A percentile compares a stretch with the other conserved stretches of the same genome.
phyloP scores from a whole-genome alignment of 2,888 invertebrate species.

The Griposia aprilina region DNA sequence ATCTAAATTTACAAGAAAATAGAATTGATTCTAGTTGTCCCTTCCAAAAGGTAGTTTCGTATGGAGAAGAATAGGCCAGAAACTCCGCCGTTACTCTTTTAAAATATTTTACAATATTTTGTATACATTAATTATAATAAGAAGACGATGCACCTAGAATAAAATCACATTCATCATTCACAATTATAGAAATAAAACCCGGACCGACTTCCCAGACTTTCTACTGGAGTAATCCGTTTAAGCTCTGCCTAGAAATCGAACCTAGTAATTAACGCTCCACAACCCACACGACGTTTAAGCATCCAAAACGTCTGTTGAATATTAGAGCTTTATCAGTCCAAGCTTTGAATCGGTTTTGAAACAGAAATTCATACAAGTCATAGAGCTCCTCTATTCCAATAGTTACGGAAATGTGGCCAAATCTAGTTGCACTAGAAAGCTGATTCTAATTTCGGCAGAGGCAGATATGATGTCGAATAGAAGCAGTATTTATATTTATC shows the following conservation, averaged over 20 bases:
- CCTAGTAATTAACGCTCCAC: neutral
- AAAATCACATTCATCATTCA: no score
- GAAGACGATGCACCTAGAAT: no score
- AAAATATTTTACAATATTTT: no score
- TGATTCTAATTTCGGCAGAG: no score
- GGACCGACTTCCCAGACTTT: neutral
- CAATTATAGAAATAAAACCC: neutral
- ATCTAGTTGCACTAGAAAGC: neutral
- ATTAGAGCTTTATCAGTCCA: constrained; percentile 23
- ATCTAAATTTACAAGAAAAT: no score
- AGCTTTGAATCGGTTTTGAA: constrained; percentile 32
- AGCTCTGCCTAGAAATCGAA: constrained; percentile 1
- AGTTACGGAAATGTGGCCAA: neutral
- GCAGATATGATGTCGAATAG: no score
- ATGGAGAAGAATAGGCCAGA: no score
- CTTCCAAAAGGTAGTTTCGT: no score
- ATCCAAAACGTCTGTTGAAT: neutral
- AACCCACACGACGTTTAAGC: neutral
- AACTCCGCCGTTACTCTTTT: no score
- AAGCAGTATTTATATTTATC: no score
- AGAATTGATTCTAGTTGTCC: no score
- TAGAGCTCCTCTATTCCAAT: constrained; percentile 5
- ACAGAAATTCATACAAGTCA: constrained; percentile 27
- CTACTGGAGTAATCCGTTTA: neutral
- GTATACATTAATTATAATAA: no score